Conservation (phyloP, 35 echinoderm and acorn worm genomes). For the Diadema setosum region DNA sequence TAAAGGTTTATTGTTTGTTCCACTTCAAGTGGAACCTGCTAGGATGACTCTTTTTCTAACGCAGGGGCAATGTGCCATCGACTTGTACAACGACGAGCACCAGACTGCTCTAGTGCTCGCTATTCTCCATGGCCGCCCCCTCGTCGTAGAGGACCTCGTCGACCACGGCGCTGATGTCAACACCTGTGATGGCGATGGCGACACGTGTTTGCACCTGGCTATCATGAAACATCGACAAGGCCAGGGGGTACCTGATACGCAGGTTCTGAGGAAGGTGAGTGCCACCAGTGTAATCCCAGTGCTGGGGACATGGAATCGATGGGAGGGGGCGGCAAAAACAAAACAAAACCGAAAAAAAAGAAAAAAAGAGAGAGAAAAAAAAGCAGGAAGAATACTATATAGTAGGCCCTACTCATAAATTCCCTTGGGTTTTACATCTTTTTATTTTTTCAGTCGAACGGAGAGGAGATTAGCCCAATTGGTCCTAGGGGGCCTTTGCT, state of each 20-base stretch:
- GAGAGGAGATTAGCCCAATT: too few relatives aligned
- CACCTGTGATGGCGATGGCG: constrained; percentile 44
- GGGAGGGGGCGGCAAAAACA: too few relatives aligned
- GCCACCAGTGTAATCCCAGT: too few relatives aligned
- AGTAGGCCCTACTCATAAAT: too few relatives aligned
- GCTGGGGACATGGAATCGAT: too few relatives aligned
- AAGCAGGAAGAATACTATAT: too few relatives aligned
- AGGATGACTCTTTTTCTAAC: not conserved
- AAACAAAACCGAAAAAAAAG: too few relatives aligned
- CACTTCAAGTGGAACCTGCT: not conserved
- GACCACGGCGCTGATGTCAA: constrained; percentile 58
- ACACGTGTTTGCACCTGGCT: constrained; percentile 29
- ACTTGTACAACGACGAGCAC: constrained; percentile 3
- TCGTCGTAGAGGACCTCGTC: constrained; percentile 35
- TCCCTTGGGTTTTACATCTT: too few relatives aligned
- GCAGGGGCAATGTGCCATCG: constrained; percentile 12
- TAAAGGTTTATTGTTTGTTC: not conserved
- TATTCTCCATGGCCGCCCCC: not conserved
- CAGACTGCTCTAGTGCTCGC: constrained; percentile 38
- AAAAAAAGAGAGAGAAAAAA: too few relatives aligned
- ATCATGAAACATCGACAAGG: constrained; percentile 30
- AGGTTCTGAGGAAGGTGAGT: not conserved
- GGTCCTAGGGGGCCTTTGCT: too few relatives aligned
- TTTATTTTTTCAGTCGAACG: too few relatives aligned
- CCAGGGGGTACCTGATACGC: not conserved